Base-by-base conservation (phyloP, 2,113 vertebrate genomes). In the Tetrao urogallus region DNA sequence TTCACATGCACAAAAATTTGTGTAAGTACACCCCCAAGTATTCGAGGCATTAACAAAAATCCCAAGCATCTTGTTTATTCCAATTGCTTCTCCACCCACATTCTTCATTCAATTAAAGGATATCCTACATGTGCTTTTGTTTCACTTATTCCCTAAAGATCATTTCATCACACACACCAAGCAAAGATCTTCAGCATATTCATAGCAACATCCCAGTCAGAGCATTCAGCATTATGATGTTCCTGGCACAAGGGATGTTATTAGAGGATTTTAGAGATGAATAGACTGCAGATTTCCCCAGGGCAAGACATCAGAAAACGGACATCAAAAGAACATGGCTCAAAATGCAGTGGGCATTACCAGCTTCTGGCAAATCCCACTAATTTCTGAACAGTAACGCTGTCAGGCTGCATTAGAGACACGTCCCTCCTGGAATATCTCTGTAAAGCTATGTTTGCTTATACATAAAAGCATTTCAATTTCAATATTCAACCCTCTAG, bases 91-190 rank as follows among this genome's bases (percentile, higher is more conserved):
- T 95, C 95, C 95, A 92, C 96, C 95, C 95, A 96, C 95, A 96
- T 96, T 96, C 90, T 92, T 95, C 94, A 96, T 82, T 96, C 94
- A 96, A 96, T 96, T 95, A 96, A 92, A 95, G 95, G 96, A 96
- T 96, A 96, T 96, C 96, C 95, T 94, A 96, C 94, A 93, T 18
- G 1, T 0, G 13, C 92, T 79, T 96, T 93, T 94, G 95, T 96
- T 96, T 95, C 94, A 90, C 70, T 89, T 92, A 96, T 92, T 95
- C 96, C 96, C 95, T 28, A 82, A 92, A 95, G 94, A 96, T 76
- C 11, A 1, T 57, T 96, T 89, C 73, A 84, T 85, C 54, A 5
- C 89, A 94, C 80, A 94, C 76, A 95, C 87, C 66, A 86, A 78
- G 92, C 71, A 58, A 82, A 45, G 86, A 84, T 93, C 86, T 79